These are phyloP conservation scores for Catocala fraxini DNA, from an alignment of 2,888 invertebrate species.

Conservation along the genomic window DNA sequence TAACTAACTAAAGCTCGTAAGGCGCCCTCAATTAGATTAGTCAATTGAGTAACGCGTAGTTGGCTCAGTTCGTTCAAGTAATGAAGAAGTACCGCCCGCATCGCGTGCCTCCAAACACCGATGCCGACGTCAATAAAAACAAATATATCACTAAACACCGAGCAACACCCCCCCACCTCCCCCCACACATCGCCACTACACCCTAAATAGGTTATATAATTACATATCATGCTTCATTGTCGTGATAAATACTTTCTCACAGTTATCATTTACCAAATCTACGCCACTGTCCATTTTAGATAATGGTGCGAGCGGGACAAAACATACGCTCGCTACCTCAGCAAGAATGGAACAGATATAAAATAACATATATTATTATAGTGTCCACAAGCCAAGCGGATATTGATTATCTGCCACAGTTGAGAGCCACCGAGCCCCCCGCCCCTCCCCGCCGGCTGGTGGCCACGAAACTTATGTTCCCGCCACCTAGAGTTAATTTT, in stretches of 20 bases:
- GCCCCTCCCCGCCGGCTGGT: conserved; percentile 58
- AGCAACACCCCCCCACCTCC: conserved; percentile 50
- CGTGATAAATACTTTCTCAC: conserved; percentile 88
- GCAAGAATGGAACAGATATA: conserved; percentile 73
- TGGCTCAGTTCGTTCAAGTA: conserved; percentile 55
- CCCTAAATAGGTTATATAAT: conserved; percentile 85
- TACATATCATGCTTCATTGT: conserved; percentile 87
- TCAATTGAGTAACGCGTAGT: conserved; percentile 67
- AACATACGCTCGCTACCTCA: conserved; percentile 44
- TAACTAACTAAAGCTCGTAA: conserved; percentile 47
- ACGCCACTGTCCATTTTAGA: conserved; percentile 88
- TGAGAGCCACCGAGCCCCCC: conserved; percentile 84
- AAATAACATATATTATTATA: conserved; percentile 87
- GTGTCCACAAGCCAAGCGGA: conserved; percentile 89
- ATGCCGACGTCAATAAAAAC: conserved; percentile 77
- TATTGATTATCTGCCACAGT: conserved; percentile 89
- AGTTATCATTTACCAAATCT: conserved; percentile 88
- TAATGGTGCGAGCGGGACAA: conserved; percentile 80
- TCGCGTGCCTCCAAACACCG: conserved; percentile 68
- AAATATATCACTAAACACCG: conserved; percentile 74
- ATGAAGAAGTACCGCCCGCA: conserved; percentile 69
- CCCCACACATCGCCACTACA: conserved; percentile 71
- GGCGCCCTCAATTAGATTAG: conserved; percentile 64
- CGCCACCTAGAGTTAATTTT: conserved; percentile 53
- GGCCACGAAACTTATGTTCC: conserved; percentile 66